Base-by-base conservation (phyloP, 1,140 invertebrate genomes). In the Cyclargus thomasi region DNA sequence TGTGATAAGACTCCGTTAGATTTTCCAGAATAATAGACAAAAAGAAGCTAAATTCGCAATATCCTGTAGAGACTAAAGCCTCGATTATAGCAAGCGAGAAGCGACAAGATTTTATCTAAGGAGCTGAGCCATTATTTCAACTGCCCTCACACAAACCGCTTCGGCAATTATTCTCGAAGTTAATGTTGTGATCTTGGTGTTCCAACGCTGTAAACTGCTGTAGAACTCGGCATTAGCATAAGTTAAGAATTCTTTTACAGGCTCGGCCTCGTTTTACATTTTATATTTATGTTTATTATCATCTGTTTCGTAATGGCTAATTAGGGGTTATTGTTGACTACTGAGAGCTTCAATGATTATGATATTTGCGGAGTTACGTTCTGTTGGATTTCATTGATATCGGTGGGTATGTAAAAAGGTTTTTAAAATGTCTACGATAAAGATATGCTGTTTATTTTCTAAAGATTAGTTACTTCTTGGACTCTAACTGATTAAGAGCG, bases 101-200 rank as follows among this genome's bases (percentile, higher is more conserved):
- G 73, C 68, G 72, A 77, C 74, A 76, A 62, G 77, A 82, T 83
- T 75, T 80, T 83, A 82, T 82, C 79, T 76, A 77, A 76, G 71
- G 74, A 78, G 79, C 76, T 73, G 64, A 76, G 66, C 74, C 77
- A 83, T 82, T 83, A 83, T 80, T 81, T 71, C 74, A 69, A 74
- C 63, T 75, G 74, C 68, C 75, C 68, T 75, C 78, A 68, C 71
- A 73, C 70, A 75, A 75, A 74, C 68, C 68, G 35, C 67, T 63
- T 74, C 67, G 35, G 65, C 55, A 59, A 59, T 59, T 55, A 62
- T 66, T 59, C 53, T 66, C 35, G 36, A 75, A 71, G 65, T 66
- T 57, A 66, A 59, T 66, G 55, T 59, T 59, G 55, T 59, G 55
- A 59, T 59, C 55, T 59, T 59, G 55, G 55, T 59, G 55, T 59